These are phyloP conservation scores for Geotrupes spiniger DNA, from an alignment of 2,888 invertebrate species.

Conservation along the genomic window DNA sequence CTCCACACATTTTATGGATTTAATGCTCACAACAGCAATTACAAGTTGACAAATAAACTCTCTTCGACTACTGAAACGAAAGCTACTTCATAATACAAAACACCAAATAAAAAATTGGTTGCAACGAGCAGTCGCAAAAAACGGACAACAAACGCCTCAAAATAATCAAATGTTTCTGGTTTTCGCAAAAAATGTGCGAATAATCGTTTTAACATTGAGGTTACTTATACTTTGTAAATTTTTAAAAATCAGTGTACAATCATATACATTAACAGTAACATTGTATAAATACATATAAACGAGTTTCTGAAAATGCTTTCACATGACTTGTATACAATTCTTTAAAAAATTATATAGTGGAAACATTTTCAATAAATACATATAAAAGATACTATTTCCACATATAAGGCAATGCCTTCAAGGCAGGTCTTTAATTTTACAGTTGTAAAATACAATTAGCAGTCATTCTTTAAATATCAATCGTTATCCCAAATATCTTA, in stretches of 20 bases:
- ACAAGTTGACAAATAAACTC: slow-evolving; percentile 36
- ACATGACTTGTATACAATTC: slow-evolving; percentile 21
- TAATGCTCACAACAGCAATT: slow-evolving; percentile 51
- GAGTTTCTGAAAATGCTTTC: slow-evolving; percentile 19
- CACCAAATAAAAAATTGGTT: slow-evolving; percentile 10
- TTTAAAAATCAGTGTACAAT: slow-evolving; percentile 24
- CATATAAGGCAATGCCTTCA: slow-evolving; percentile 45
- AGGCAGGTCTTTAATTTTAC: slow-evolving; percentile 40
- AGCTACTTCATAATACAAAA: slow-evolving; percentile 20
- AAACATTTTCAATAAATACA: slow-evolving; percentile 36
- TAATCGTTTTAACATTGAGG: slow-evolving; percentile 28
- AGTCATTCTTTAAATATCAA: slow-evolving; percentile 26
- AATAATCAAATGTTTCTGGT: not conserved
- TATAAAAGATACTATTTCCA: slow-evolving; percentile 44
- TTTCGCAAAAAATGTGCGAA: not conserved
- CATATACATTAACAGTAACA: slow-evolving; percentile 41
- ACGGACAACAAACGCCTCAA: not conserved
- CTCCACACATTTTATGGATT: slow-evolving; percentile 28
- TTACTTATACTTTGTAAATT: slow-evolving; percentile 24
- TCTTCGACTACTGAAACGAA: slow-evolving; percentile 27
- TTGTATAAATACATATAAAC: slow-evolving; percentile 42
- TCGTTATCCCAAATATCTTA: slow-evolving; percentile 20
- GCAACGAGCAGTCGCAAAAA: not conserved
- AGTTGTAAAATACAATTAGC: slow-evolving; percentile 33
- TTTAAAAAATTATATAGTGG: slow-evolving; percentile 14